phyloP scores from a whole-genome alignment of 2,113 vertebrate genomes.

The Oxyura jamaicensis region DNA sequence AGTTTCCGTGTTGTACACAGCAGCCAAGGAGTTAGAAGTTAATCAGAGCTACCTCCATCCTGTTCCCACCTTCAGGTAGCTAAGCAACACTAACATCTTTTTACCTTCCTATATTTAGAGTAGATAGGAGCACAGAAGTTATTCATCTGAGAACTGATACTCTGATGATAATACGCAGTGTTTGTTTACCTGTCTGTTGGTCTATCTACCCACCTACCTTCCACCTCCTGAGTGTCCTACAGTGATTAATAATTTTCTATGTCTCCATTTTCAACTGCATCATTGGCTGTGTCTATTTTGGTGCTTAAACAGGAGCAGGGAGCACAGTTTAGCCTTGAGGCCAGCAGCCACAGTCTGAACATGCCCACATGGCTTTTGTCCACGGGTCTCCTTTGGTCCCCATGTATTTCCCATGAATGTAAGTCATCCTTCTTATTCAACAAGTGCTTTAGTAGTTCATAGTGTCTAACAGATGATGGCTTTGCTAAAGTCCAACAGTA shows the following conservation, averaged over 20 bases:
- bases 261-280: background rate
- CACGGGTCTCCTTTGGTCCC: background rate
- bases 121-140: background rate
- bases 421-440: background rate
- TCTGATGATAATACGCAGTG: background rate
- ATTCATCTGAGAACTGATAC: background rate
- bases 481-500: background rate
- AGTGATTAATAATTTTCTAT: background rate
- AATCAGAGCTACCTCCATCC: background rate
- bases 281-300: background rate
- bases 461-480: accelerated
- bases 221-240: background rate
- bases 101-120: background rate
- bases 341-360: accelerated
- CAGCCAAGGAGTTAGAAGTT: background rate
- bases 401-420: background rate
- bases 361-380: accelerated
- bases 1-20: background rate
- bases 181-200: conserved; percentile 19
- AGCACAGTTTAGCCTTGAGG: background rate
- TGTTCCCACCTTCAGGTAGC: background rate
- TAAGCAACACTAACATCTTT: background rate
- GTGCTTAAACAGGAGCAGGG: background rate
- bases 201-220: background rate
- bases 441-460: background rate